These are phyloP conservation scores for Apodemus agrarius DNA, from an alignment of 2,797 vertebrate species.

Conservation along the genomic window DNA sequence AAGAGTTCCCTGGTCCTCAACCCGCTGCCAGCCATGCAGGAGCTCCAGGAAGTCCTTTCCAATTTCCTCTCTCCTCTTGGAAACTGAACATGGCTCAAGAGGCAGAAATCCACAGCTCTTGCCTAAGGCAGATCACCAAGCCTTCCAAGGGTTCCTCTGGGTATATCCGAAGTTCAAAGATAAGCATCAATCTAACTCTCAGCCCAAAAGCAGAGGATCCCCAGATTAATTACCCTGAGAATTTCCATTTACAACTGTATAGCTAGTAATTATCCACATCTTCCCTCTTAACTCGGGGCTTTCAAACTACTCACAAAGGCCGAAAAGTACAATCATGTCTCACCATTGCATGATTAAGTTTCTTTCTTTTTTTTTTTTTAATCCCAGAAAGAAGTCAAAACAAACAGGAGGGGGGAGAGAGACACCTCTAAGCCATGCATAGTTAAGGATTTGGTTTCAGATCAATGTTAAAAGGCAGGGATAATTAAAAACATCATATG, in stretches of 20 bases:
- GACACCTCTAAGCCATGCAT: slow-evolving; percentile 76
- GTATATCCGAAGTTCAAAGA: slow-evolving; percentile 37
- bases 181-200: slow-evolving; percentile 22
- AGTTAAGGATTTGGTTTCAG: slow-evolving; percentile 74
- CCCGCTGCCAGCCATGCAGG: not conserved
- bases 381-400: slow-evolving; percentile 75
- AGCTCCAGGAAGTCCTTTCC: slow-evolving; percentile 37
- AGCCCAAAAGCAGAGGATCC: slow-evolving; percentile 4
- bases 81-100: slow-evolving; percentile 52
- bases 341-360: slow-evolving; percentile 67
- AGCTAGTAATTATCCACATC: slow-evolving; percentile 61
- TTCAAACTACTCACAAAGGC: slow-evolving; percentile 49
- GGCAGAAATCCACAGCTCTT: slow-evolving; percentile 54
- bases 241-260: slow-evolving; percentile 37
- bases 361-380: slow-evolving; percentile 60
- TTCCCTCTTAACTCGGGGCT: slow-evolving; percentile 49
- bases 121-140: slow-evolving; percentile 39
- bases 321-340: slow-evolving; percentile 52
- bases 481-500: slow-evolving; percentile 80
- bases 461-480: slow-evolving; percentile 75
- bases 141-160: not conserved
- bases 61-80: slow-evolving; percentile 6
- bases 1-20: not conserved
- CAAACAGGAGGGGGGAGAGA: slow-evolving; percentile 65
- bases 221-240: slow-evolving; percentile 59